Evolutionary conservation across 1,140 invertebrate species (phyloP).

Genomic region (Mycetomoellerius zeteki): DNA sequence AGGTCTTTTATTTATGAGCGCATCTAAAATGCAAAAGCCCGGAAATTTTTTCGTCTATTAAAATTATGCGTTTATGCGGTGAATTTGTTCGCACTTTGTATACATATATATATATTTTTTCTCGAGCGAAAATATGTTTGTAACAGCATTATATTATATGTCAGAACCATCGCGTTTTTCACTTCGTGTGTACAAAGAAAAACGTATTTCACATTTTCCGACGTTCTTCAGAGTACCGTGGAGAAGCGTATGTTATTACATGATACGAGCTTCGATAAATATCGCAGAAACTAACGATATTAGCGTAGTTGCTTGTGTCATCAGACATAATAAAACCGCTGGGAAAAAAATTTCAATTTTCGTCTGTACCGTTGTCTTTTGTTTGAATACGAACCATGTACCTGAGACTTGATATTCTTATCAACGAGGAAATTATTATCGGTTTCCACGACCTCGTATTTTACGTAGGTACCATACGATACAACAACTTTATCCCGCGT

Average conservation of each 20-base stretch:
- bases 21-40: not conserved
- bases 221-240: not conserved
- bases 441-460: not conserved
- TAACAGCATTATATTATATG: conserved; percentile 18
- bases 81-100: not conserved
- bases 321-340: conserved; percentile 16
- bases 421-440: conserved; percentile 18
- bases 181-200: not conserved
- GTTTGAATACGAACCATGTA: not conserved
- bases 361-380: not conserved
- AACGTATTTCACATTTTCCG: conserved; percentile 36
- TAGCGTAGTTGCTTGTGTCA: conserved; percentile 8
- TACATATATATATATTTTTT: too few species aligned
- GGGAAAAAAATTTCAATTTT: conserved; percentile 46
- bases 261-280: conserved; percentile 21
- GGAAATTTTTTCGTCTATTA: not conserved
- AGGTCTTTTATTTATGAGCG: not conserved
- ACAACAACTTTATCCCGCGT: conserved; percentile 19
- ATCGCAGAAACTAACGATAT: conserved; percentile 44
- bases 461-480: not conserved
- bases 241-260: not conserved
- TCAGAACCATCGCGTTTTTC: conserved; percentile 10
- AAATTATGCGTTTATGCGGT: not conserved
- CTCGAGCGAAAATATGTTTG: conserved; percentile 11
- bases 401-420: conserved; percentile 28